A percentile compares a stretch with the other conserved stretches of the same genome.
Conservation (phyloP, 1,140 invertebrate genomes). For the Drosophila albomicans region DNA sequence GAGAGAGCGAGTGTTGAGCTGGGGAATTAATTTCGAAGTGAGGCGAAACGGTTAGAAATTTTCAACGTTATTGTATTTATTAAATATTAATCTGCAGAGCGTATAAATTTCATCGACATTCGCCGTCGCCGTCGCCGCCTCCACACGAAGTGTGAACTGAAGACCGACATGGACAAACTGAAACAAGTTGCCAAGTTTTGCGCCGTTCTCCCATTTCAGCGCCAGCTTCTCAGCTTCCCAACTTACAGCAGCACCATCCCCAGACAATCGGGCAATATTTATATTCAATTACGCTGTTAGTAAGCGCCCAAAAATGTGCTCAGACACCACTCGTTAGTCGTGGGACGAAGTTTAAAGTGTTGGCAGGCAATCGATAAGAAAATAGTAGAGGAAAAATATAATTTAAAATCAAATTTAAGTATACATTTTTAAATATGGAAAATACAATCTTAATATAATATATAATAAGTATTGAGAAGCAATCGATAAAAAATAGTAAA, state of each 20-base stretch:
- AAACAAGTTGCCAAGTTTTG: slow-evolving; percentile 46
- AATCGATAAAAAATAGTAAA: too few relatives aligned
- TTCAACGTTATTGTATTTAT: slow-evolving; percentile 64
- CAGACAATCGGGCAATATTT: slow-evolving; percentile 55
- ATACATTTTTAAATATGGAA: too few relatives aligned
- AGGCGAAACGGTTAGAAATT: slow-evolving; percentile 54
- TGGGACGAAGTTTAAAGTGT: slow-evolving; percentile 12
- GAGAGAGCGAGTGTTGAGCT: slow-evolving; percentile 27
- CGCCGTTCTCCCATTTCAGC: background rate
- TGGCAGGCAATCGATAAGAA: background rate
- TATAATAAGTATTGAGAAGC: too few relatives aligned
- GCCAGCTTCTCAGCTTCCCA: too few relatives aligned
- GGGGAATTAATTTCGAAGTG: slow-evolving; percentile 46
- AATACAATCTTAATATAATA: too few relatives aligned
- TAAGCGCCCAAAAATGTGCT: slow-evolving; percentile 30
- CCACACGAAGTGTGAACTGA: slow-evolving; percentile 47
- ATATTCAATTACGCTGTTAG: slow-evolving; percentile 61
- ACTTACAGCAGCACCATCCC: background rate
- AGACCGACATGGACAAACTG: slow-evolving; percentile 30
- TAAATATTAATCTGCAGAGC: slow-evolving; percentile 63
- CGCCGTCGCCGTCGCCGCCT: slow-evolving; percentile 1
- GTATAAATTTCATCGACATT: slow-evolving; percentile 63
- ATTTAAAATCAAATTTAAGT: background rate
- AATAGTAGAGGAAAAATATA: too few relatives aligned
- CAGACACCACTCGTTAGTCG: slow-evolving; percentile 2